phyloP scores from a whole-genome alignment of 1,140 invertebrate genomes.

The Drosophila yakuba region DNA sequence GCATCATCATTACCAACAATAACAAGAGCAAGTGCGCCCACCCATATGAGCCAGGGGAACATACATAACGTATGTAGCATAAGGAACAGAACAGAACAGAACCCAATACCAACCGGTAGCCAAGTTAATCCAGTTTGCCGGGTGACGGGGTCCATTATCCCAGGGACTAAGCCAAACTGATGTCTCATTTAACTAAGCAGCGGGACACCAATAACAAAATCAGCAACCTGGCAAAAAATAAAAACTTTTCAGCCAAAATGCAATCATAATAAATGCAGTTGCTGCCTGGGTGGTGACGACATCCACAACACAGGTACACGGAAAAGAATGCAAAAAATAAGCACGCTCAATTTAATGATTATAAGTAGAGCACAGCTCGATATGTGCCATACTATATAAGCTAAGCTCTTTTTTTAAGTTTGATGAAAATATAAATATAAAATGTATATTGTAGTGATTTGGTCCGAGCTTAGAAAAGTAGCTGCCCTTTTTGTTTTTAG shows the following conservation, averaged over 20 bases:
- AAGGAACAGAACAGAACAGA: too few relatives aligned
- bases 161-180: constrained; percentile 49
- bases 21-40: constrained; percentile 71
- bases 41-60: constrained; percentile 48
- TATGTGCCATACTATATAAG: too few relatives aligned
- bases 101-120: constrained; percentile 53
- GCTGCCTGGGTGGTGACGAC: constrained; percentile 70
- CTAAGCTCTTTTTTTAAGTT: too few relatives aligned
- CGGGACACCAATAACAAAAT: constrained; percentile 47
- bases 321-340: neutral
- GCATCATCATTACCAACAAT: constrained; percentile 81
- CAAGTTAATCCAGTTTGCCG: constrained; percentile 39
- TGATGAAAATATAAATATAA: too few relatives aligned
- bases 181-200: constrained; percentile 81
- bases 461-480: too few relatives aligned
- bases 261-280: constrained; percentile 79
- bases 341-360: too few relatives aligned
- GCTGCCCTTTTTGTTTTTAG: too few relatives aligned
- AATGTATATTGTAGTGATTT: too few relatives aligned
- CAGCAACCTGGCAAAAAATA: constrained; percentile 4
- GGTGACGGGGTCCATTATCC: constrained; percentile 13
- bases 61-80: neutral
- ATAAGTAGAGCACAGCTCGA: too few relatives aligned
- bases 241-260: constrained; percentile 69
- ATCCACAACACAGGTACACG: constrained; percentile 2